phyloP scores from a whole-genome alignment of 2,888 invertebrate genomes.

The Abrostola triplasia region DNA sequence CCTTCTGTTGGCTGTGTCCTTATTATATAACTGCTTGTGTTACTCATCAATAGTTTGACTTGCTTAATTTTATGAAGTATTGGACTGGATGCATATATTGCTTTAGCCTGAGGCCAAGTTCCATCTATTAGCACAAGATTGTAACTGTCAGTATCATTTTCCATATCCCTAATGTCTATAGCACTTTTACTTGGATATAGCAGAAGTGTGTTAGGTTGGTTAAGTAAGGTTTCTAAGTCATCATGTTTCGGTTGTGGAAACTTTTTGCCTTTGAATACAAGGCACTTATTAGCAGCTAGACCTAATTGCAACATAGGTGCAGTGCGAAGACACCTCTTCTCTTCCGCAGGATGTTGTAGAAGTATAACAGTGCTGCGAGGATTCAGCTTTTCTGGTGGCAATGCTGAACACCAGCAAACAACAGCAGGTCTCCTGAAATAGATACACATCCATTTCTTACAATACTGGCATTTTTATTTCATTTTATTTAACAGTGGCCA shows the following conservation, averaged over 20 bases:
- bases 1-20: slow-evolving; percentile 97
- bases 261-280: slow-evolving; percentile 94
- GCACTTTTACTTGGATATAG: slow-evolving; percentile 94
- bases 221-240: slow-evolving; percentile 90
- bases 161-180: slow-evolving; percentile 89
- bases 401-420: slow-evolving; percentile 97
- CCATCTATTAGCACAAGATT: slow-evolving; percentile 96
- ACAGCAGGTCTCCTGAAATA: slow-evolving; percentile 92
- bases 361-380: slow-evolving; percentile 93
- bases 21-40: slow-evolving; percentile 95
- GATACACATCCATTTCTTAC: slow-evolving; percentile 9
- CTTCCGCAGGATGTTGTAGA: slow-evolving; percentile 97
- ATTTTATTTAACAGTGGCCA: background rate
- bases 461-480: background rate
- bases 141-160: slow-evolving; percentile 86
- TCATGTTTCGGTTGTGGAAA: slow-evolving; percentile 92
- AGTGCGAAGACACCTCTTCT: slow-evolving; percentile 95
- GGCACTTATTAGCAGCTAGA: slow-evolving; percentile 92
- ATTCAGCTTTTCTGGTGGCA: slow-evolving; percentile 91
- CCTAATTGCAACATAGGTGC: slow-evolving; percentile 96
- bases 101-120: slow-evolving; percentile 98
- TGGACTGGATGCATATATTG: slow-evolving; percentile 95
- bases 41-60: slow-evolving; percentile 92
- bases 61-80: slow-evolving; percentile 92
- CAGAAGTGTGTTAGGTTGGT: slow-evolving; percentile 91